Base-by-base conservation (phyloP, 1,140 invertebrate genomes). In the Papilio aristodemus region DNA sequence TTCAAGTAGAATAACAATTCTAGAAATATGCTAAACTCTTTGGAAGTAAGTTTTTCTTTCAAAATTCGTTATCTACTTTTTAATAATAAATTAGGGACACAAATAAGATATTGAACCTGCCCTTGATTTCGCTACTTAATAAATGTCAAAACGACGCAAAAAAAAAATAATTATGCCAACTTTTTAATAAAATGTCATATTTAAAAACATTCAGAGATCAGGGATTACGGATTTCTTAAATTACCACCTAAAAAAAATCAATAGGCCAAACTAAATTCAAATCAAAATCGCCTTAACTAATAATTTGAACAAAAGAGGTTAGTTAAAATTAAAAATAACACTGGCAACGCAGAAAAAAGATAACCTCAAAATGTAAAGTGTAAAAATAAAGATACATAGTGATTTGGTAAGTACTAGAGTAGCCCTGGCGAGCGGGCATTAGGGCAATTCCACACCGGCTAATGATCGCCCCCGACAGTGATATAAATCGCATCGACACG, bases 401-500 rank as follows among this genome's bases (percentile, higher is more conserved):
- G n/a, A 39, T 62, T 62, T 37, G 3, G 59, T 39, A 62, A 62
- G 59, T 62, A 36, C 11, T 41, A 27, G 36, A 39, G 7, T 60
- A 22, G 59, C 46, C n/a, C 39, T 41, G 27, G 36, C 59, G 43
- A 36, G 38, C 38, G 64, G 60, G 67, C 67, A 60, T 74, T 68
- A 69, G 68, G 69, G 70, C 72, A 77, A 78, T 77, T 75, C 72
- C 71, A 76, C 59, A 73, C 68, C 74, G 72, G 75, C 74, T 86
- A 86, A 85, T 84, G 81, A 77, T 72, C 70, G 77, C 63, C 73
- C 76, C 70, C 68, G 60, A 78, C 81, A 75, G 73, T 82, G 87
- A 89, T 89, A 89, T 78, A 89, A 87, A 90, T 90, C 86, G 83
- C 77, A 68, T 76, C 82, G 81, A 80, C 87, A 88, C 86, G 86